phyloP scores from a whole-genome alignment of 2,113 vertebrate species.

The Calyptomena viridis region DNA sequence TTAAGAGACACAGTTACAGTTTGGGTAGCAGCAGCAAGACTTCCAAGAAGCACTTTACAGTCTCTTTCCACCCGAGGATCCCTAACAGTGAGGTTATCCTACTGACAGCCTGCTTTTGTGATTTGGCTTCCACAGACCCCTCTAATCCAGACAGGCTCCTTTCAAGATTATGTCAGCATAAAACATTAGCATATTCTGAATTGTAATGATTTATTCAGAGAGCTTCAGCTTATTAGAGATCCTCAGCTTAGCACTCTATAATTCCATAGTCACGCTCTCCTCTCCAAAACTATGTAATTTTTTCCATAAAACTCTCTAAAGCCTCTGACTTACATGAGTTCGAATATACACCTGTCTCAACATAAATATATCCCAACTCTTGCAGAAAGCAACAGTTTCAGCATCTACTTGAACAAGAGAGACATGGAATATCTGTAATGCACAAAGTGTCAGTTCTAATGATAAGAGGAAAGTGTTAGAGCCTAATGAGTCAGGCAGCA shows the following conservation, averaged over 20 bases:
- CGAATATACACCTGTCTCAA: not conserved
- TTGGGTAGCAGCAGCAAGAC: not conserved
- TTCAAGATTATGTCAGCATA: not conserved
- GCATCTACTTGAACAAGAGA: not conserved
- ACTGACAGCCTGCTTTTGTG: not conserved
- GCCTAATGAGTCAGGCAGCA: not conserved
- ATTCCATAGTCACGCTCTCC: not conserved
- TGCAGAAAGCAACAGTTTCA: not conserved
- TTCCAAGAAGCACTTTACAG: not conserved
- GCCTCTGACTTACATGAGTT: not conserved
- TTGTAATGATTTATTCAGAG: not conserved
- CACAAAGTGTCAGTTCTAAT: not conserved
- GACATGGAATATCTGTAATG: not conserved
- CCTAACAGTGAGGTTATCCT: accelerated
- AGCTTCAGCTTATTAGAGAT: not conserved
- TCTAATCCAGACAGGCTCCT: not conserved
- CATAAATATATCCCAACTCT: not conserved
- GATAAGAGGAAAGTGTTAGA: not conserved
- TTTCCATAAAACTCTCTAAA: not conserved
- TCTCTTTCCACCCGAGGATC: not conserved
- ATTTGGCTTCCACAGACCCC: not conserved
- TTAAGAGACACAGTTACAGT: not conserved
- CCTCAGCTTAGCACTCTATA: not conserved
- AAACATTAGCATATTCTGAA: not conserved
- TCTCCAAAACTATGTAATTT: not conserved